Evolutionary conservation across 1,140 invertebrate genomes (phyloP).

Genomic region (Pseudomyrmex concolor): DNA sequence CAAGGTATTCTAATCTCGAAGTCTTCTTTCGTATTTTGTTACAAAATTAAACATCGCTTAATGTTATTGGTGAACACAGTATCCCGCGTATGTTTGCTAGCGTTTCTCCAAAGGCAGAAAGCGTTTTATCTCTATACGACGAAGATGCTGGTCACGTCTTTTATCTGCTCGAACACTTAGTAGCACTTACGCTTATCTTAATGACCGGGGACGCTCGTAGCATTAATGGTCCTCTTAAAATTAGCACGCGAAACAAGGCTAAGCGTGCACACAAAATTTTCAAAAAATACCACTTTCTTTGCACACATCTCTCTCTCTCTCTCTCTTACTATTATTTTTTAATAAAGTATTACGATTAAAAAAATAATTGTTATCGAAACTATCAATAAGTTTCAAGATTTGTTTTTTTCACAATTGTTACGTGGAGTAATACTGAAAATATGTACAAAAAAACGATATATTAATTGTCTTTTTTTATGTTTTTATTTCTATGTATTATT

Average conservation of each 20-base stretch:
- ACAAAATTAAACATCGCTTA: constrained; percentile 43
- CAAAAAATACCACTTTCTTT: constrained; percentile 42
- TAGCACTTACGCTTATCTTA: constrained; percentile 86
- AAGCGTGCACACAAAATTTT: constrained; percentile 72
- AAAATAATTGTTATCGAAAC: constrained; percentile 31
- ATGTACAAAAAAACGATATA: neutral
- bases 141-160: constrained; percentile 76
- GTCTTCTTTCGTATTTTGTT: neutral
- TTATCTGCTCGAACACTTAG: constrained; percentile 85
- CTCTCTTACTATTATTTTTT: neutral
- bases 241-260: constrained; percentile 76
- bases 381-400: constrained; percentile 40
- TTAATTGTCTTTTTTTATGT: neutral
- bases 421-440: neutral
- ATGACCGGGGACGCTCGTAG: constrained; percentile 83
- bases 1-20: neutral
- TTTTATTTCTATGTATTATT: neutral
- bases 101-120: neutral
- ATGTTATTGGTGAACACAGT: constrained; percentile 31
- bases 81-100: neutral
- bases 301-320: neutral
- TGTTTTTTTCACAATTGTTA: constrained; percentile 51
- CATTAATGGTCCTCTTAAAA: constrained; percentile 84
- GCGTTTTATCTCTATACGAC: constrained; percentile 68
- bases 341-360: neutral